Evolutionary conservation across 1,140 invertebrate species (phyloP).

Genomic region (Zaprionus kolodkinae): DNA sequence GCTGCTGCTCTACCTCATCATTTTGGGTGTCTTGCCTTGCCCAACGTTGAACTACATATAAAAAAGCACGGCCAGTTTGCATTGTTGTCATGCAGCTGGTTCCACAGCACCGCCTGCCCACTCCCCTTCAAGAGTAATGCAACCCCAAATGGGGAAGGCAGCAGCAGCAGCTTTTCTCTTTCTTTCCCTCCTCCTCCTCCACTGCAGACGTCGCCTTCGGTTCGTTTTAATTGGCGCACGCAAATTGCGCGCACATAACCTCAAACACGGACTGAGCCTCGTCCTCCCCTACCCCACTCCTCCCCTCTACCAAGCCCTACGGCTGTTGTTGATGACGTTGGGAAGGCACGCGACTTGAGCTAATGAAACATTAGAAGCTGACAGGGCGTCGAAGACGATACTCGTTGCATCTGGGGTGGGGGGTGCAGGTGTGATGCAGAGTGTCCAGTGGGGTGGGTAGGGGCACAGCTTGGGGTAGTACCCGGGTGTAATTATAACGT

Average conservation of each 20-base stretch:
- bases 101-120: not conserved
- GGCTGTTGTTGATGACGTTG: conserved; percentile 30
- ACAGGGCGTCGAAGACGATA: conserved; percentile 66
- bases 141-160: not conserved
- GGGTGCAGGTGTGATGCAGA: not conserved
- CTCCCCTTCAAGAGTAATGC: not conserved
- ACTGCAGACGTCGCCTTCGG: not conserved
- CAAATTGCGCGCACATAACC: conserved; percentile 78
- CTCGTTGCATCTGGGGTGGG: conserved; percentile 12
- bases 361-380: conserved; percentile 80
- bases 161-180: not conserved
- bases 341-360: conserved; percentile 54
- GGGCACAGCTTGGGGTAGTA: not conserved
- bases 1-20: not conserved
- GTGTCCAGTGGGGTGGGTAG: not conserved
- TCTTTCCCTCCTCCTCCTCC: not conserved
- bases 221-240: conserved; percentile 74
- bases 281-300: not conserved
- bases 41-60: conserved; percentile 49
- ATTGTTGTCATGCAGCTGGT: not conserved
- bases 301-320: not conserved
- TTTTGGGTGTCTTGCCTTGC: not conserved
- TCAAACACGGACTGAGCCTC: conserved; percentile 36
- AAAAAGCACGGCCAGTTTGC: conserved; percentile 54
- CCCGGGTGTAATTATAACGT: conserved; percentile 69